Percentiles rank a stretch among this genome's conserved stretches.
These are phyloP conservation scores for Holothuria leucospilota DNA, from an alignment of 53 echinoderm and acorn worm species.

Conservation along the genomic window DNA sequence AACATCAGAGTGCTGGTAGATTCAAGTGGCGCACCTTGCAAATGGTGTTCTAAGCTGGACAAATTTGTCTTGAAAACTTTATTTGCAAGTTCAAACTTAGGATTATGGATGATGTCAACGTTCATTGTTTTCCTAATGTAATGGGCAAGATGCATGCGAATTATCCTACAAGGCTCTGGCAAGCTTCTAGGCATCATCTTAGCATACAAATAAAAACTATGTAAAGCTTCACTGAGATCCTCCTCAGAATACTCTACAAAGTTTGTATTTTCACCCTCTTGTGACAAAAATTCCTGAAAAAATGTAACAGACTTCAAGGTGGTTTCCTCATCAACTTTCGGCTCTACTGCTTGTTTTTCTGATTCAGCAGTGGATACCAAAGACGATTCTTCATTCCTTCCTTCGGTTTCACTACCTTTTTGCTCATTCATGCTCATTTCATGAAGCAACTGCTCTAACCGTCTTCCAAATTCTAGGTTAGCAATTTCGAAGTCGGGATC, in stretches of 20 bases:
- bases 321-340: slow-evolving; percentile 17
- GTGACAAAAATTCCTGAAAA: slow-evolving; percentile 13
- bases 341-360: neutral
- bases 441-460: neutral
- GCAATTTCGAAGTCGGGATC: slow-evolving; percentile 20
- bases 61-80: slow-evolving; percentile 33
- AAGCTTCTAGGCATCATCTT: slow-evolving; percentile 27
- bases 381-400: neutral
- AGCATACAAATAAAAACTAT: slow-evolving; percentile 28
- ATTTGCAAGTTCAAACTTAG: slow-evolving; percentile 30
- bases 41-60: slow-evolving; percentile 10
- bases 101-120: slow-evolving; percentile 34
- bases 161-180: slow-evolving; percentile 21
- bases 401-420: neutral
- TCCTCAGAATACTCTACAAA: slow-evolving; percentile 15
- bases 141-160: slow-evolving; percentile 36
- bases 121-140: slow-evolving; percentile 1
- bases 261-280: slow-evolving; percentile 19
- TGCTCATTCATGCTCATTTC: neutral
- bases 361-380: no score
- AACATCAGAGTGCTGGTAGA: neutral
- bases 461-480: slow-evolving; percentile 4
- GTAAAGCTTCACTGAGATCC: slow-evolving; percentile 6
- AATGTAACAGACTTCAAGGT: slow-evolving; percentile 2
- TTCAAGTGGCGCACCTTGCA: slow-evolving; percentile 29